phyloP scores from a whole-genome alignment of 1,140 invertebrate species.

The Octopus sinensis region DNA sequence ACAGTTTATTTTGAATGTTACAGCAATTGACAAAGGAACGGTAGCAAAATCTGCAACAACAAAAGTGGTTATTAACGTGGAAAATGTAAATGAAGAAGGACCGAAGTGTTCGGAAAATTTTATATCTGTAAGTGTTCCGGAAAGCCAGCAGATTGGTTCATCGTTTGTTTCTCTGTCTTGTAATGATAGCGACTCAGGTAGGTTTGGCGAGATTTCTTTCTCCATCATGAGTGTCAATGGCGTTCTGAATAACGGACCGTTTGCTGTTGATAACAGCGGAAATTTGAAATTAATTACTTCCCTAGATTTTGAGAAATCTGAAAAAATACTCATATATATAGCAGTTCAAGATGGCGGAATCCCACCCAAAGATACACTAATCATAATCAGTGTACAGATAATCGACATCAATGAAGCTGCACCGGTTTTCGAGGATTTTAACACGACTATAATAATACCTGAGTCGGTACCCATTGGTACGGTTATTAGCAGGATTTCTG shows the following conservation, averaged over 20 bases:
- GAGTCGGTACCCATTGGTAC: background rate
- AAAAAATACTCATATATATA: background rate
- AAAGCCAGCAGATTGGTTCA: background rate
- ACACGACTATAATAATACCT: background rate
- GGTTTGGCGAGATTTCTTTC: background rate
- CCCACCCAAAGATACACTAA: background rate
- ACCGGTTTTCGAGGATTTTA: background rate
- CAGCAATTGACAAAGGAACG: constrained; percentile 30
- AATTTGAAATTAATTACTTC: background rate
- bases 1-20: constrained; percentile 26
- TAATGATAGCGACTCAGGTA: background rate
- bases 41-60: constrained; percentile 24
- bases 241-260: background rate
- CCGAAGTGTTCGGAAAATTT: constrained; percentile 24
- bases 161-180: background rate
- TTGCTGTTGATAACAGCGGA: background rate
- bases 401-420: background rate
- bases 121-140: background rate
- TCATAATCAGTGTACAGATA: background rate
- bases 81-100: constrained; percentile 37
- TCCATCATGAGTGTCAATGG: background rate
- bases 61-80: constrained; percentile 29
- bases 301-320: background rate
- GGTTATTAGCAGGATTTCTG: background rate
- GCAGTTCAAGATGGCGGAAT: background rate